phyloP scores from a whole-genome alignment of 2,113 vertebrate genomes.

The Nicator chloris region DNA sequence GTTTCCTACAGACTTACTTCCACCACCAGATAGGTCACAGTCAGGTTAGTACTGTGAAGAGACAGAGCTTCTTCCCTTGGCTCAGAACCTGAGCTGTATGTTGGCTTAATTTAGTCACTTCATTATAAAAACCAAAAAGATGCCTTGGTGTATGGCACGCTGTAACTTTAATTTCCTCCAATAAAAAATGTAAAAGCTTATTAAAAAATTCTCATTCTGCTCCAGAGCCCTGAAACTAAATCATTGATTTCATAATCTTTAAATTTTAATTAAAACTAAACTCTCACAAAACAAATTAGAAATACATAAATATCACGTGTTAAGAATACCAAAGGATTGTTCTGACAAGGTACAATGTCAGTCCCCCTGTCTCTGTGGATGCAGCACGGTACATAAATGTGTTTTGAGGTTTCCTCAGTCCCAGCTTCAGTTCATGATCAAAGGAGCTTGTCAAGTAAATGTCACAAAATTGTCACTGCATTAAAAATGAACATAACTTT shows the following conservation, averaged over 20 bases:
- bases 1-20: not conserved
- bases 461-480: not conserved
- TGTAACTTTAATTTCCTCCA: slow-evolving; percentile 31
- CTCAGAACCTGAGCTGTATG: not conserved
- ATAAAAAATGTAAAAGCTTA: slow-evolving; percentile 55
- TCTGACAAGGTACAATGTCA: slow-evolving; percentile 34
- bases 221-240: slow-evolving; percentile 48
- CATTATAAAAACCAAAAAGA: not conserved
- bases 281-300: slow-evolving; percentile 53
- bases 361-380: slow-evolving; percentile 5
- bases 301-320: slow-evolving; percentile 40
- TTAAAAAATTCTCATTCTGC: slow-evolving; percentile 40
- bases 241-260: slow-evolving; percentile 57
- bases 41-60: not conserved
- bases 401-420: slow-evolving; percentile 5
- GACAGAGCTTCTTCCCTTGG: not conserved
- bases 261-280: slow-evolving; percentile 69
- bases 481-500: not conserved
- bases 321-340: slow-evolving; percentile 40
- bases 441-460: slow-evolving; percentile 14
- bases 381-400: not conserved
- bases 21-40: not conserved
- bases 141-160: not conserved
- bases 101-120: not conserved
- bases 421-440: slow-evolving; percentile 33